Percentiles rank a stretch among this genome's conserved stretches.
phyloP scores from a whole-genome alignment of 1,140 invertebrate genomes.

The Chironomus tepperi region DNA sequence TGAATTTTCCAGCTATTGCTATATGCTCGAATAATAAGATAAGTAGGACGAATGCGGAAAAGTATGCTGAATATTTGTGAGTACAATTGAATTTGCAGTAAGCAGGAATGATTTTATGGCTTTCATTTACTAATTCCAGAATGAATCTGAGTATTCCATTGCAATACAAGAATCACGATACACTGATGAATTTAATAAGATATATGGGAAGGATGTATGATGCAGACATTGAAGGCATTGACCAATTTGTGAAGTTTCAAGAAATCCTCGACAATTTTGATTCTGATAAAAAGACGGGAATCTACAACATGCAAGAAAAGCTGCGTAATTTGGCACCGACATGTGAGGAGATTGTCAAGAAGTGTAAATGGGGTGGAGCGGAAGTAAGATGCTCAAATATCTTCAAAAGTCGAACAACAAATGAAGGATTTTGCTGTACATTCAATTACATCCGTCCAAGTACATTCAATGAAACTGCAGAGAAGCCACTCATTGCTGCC shows the following conservation, averaged over 20 bases:
- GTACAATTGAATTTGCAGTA: background rate
- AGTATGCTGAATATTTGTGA: slow-evolving; percentile 36
- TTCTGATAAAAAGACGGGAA: slow-evolving; percentile 29
- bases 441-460: slow-evolving; percentile 44
- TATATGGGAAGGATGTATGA: slow-evolving; percentile 31
- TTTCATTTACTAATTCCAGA: background rate
- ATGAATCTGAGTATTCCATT: background rate
- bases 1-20: slow-evolving; percentile 47
- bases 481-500: slow-evolving; percentile 18
- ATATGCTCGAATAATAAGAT: slow-evolving; percentile 49
- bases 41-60: slow-evolving; percentile 36
- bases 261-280: slow-evolving; percentile 25
- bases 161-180: background rate
- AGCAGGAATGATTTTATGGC: background rate
- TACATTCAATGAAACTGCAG: background rate
- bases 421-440: slow-evolving; percentile 49
- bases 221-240: slow-evolving; percentile 25
- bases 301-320: slow-evolving; percentile 30
- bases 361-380: slow-evolving; percentile 41
- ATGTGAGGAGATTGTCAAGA: slow-evolving; percentile 42
- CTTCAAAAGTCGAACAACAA: slow-evolving; percentile 43
- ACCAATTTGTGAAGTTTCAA: slow-evolving; percentile 25
- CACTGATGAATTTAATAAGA: slow-evolving; percentile 27
- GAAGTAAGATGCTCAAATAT: slow-evolving; percentile 39
- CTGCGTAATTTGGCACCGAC: slow-evolving; percentile 40